phyloP scores from a whole-genome alignment of 2,113 vertebrate species.

The Apteryx owenii region DNA sequence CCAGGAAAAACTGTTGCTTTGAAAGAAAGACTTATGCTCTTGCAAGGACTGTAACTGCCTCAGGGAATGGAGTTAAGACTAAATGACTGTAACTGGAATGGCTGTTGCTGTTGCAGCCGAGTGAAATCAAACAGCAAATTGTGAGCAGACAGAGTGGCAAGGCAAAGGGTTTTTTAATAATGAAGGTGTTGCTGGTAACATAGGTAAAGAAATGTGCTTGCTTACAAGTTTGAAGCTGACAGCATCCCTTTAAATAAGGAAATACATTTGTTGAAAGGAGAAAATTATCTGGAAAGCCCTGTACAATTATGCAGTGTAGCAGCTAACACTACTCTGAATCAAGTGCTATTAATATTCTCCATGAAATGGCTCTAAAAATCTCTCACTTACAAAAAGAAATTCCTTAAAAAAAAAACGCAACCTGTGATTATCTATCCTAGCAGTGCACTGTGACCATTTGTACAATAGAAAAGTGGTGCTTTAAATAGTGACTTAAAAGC shows the following conservation, averaged over 20 bases:
- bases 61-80: not conserved
- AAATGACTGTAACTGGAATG: not conserved
- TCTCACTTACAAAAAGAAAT: conserved; percentile 71
- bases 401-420: conserved; percentile 69
- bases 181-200: conserved; percentile 69
- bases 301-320: conserved; percentile 17
- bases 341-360: conserved; percentile 71
- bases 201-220: conserved; percentile 70
- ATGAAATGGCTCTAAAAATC: conserved; percentile 66
- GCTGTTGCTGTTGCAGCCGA: not conserved
- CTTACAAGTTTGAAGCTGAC: conserved; percentile 64
- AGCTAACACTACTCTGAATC: conserved; percentile 60
- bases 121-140: not conserved
- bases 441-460: conserved; percentile 83
- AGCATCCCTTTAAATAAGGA: conserved; percentile 68
- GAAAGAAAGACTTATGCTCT: not conserved
- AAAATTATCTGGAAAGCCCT: conserved; percentile 37
- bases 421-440: conserved; percentile 80
- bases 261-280: conserved; percentile 51
- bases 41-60: not conserved
- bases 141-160: not conserved
- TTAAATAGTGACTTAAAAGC: conserved; percentile 70
- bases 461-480: conserved; percentile 78
- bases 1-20: not conserved
- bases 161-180: conserved; percentile 69